Conservation (phyloP, 1,140 invertebrate species). For the Aphaenogaster rudis region DNA sequence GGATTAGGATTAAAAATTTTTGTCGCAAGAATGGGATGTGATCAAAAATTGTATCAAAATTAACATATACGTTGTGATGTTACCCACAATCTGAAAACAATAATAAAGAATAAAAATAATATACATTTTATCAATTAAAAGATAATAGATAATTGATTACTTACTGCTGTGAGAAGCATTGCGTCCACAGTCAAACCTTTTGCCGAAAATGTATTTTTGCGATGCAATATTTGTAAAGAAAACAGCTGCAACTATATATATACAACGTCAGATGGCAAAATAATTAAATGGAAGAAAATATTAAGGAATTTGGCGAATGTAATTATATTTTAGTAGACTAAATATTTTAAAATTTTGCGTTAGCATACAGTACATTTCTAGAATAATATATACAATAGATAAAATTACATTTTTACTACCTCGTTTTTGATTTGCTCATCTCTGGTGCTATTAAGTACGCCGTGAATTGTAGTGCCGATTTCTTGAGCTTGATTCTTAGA, state of each 20-base stretch:
- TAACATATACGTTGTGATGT: slow-evolving; percentile 75
- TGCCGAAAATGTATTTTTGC: slow-evolving; percentile 71
- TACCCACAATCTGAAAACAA: slow-evolving; percentile 71
- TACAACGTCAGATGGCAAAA: slow-evolving; percentile 38
- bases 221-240: slow-evolving; percentile 78
- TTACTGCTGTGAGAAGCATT: slow-evolving; percentile 71
- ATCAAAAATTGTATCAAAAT: slow-evolving; percentile 77
- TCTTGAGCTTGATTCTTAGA: slow-evolving; percentile 73
- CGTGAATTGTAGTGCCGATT: slow-evolving; percentile 76
- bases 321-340: not conserved
- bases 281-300: not conserved
- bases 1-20: not conserved
- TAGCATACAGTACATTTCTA: not conserved
- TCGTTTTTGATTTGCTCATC: slow-evolving; percentile 79
- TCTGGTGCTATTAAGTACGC: slow-evolving; percentile 71
- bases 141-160: not conserved
- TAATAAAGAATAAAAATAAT: not conserved
- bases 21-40: not conserved
- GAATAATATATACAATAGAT: not conserved
- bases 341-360: not conserved
- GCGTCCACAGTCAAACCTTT: slow-evolving; percentile 74
- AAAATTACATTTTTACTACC: slow-evolving; percentile 68
- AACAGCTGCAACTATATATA: slow-evolving; percentile 74
- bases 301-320: not conserved
- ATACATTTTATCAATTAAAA: not conserved